A percentile compares a stretch with the other conserved stretches of the same genome.
phyloP scores from a whole-genome alignment of 2,888 invertebrate species.

The Octodonta nipae region DNA sequence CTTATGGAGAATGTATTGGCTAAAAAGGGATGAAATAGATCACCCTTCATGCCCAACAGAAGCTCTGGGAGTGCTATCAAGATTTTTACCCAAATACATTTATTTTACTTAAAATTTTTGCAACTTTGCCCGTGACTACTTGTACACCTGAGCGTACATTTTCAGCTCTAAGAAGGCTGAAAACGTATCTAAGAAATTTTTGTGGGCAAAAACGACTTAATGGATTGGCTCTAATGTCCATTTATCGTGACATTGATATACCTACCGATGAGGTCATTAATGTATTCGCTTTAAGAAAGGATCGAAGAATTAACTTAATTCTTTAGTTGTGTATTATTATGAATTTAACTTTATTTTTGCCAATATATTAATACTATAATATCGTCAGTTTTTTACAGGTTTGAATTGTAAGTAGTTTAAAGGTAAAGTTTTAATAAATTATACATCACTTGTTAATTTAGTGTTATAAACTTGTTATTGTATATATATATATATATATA shows the following conservation, averaged over 20 bases:
- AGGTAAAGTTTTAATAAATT: too few species aligned
- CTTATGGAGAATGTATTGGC: not conserved
- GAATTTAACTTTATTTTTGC: too few species aligned
- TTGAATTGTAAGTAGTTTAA: too few species aligned
- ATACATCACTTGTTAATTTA: too few species aligned
- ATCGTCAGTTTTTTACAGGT: too few species aligned
- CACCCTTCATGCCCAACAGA: not conserved
- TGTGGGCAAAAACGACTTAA: not conserved
- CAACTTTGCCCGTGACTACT: constrained; percentile 2
- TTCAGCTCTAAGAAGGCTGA: not conserved
- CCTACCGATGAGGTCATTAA: not conserved
- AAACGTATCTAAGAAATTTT: not conserved
- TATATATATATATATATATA: too few species aligned
- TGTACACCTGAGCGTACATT: not conserved
- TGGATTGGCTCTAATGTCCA: constrained; percentile 2
- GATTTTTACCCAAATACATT: constrained; percentile 1
- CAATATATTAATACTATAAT: too few species aligned
- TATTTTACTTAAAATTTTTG: constrained; percentile 1
- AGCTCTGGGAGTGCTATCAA: not conserved
- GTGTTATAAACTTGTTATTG: too few species aligned
- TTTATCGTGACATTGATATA: not conserved
- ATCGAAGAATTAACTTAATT: not conserved
- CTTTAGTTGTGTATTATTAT: too few species aligned
- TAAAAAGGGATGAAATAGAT: not conserved
- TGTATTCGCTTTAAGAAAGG: not conserved